Evolutionary conservation across 2,113 vertebrate species (phyloP).

Genomic region (Rhinopomastus cyanomelas): DNA sequence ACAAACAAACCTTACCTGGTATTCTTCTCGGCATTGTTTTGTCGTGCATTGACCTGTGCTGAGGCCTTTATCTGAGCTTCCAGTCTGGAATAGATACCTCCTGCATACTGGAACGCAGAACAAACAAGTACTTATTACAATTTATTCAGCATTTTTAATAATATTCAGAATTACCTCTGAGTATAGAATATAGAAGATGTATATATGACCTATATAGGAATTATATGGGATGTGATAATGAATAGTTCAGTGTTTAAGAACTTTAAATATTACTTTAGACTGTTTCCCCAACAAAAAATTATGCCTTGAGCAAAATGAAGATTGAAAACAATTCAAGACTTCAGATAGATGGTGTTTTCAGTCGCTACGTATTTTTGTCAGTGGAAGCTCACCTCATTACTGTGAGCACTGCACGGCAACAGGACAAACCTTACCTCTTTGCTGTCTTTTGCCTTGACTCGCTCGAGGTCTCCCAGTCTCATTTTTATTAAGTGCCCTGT

Average conservation of each 20-base stretch:
- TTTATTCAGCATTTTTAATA: not conserved
- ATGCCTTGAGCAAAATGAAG: not conserved
- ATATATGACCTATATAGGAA: no score
- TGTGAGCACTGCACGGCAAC: not conserved
- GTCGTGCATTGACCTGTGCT: slow-evolving; percentile 76
- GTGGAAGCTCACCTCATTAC: not conserved
- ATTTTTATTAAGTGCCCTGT: slow-evolving; percentile 91
- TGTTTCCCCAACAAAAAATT: not conserved
- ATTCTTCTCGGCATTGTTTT: slow-evolving; percentile 84
- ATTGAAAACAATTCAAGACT: not conserved
- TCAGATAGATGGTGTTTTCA: not conserved
- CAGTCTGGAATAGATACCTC: slow-evolving; percentile 89
- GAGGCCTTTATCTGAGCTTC: slow-evolving; percentile 88
- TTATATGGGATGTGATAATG: no score
- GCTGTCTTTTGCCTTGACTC: slow-evolving; percentile 84
- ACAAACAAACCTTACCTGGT: slow-evolving; percentile 64
- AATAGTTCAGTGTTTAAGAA: not conserved
- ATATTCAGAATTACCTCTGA: not conserved
- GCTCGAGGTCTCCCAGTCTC: slow-evolving; percentile 90
- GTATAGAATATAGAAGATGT: no score
- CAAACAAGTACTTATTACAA: not conserved
- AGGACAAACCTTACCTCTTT: slow-evolving; percentile 85
- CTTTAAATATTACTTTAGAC: not conserved
- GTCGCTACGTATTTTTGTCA: not conserved
- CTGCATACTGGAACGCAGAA: slow-evolving; percentile 78